Conservation (phyloP, 2,113 vertebrate genomes). For the Circaetus cinerascens region DNA sequence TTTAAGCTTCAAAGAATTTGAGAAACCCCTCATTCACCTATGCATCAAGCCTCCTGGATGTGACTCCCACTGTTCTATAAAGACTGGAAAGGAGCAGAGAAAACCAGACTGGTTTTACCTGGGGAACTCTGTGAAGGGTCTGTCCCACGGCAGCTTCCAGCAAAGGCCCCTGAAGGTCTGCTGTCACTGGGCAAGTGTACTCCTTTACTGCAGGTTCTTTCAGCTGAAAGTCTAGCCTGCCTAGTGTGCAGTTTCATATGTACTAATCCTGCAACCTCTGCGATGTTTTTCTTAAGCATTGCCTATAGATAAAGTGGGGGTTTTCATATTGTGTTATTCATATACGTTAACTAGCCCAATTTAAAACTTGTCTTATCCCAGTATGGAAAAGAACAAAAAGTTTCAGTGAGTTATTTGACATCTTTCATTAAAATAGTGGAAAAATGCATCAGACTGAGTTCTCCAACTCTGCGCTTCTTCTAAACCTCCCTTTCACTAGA, state of each 20-base stretch:
- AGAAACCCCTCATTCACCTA: neutral
- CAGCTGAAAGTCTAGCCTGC: neutral
- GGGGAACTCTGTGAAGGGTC: neutral
- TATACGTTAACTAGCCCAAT: accelerated
- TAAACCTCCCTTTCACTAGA: neutral
- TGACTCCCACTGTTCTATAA: neutral
- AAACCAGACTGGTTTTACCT: neutral
- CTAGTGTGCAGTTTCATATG: neutral
- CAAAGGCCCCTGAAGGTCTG: neutral
- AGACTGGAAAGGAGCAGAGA: neutral
- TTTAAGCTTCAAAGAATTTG: neutral
- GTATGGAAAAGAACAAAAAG: neutral
- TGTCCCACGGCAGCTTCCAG: neutral
- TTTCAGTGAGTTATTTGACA: neutral
- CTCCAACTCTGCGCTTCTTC: neutral
- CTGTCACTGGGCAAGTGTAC: accelerated
- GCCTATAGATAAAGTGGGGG: neutral
- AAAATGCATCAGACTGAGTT: neutral
- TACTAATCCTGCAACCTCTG: neutral
- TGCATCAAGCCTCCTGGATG: neutral
- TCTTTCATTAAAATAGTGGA: neutral
- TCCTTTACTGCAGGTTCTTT: neutral
- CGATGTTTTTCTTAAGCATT: neutral
- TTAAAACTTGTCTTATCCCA: neutral
- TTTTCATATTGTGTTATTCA: neutral